Percentiles rank a stretch among this genome's conserved stretches.
phyloP scores from a whole-genome alignment of 1,140 invertebrate species.

The Aphaenogaster ashmeadi region DNA sequence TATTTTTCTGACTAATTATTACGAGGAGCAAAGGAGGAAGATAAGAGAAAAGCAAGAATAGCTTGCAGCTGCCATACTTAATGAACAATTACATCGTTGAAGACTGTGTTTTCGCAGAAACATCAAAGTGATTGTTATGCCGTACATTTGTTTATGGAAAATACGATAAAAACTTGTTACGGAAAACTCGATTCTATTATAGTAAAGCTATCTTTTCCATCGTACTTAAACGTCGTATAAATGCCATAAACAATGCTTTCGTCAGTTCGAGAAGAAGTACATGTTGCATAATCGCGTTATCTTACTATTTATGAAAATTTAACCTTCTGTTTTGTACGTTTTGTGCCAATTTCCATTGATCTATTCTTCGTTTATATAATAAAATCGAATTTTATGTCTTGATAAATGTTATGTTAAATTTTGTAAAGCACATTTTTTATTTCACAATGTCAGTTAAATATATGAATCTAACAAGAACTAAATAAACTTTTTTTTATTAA shows the following conservation, averaged over 20 bases:
- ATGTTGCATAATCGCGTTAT: too few relatives aligned
- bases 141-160: too few relatives aligned
- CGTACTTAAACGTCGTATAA: too few relatives aligned
- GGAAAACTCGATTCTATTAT: too few relatives aligned
- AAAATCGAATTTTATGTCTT: not conserved
- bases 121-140: too few relatives aligned
- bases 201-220: too few relatives aligned
- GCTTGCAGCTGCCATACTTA: too few relatives aligned
- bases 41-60: not conserved
- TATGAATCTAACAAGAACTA: not conserved
- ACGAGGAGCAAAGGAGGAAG: not conserved
- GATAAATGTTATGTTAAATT: not conserved
- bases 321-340: not conserved
- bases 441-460: not conserved
- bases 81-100: too few relatives aligned
- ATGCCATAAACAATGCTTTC: too few relatives aligned
- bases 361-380: constrained; percentile 1
- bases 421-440: not conserved
- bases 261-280: too few relatives aligned
- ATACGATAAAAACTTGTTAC: too few relatives aligned
- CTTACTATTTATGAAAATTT: not conserved
- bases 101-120: too few relatives aligned
- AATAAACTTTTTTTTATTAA: not conserved
- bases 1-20: not conserved
- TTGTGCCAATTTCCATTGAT: not conserved